A percentile compares a stretch with the other conserved stretches of the same genome.
Conservation (phyloP, 2,113 vertebrate species). For the Sardina pilchardus region DNA sequence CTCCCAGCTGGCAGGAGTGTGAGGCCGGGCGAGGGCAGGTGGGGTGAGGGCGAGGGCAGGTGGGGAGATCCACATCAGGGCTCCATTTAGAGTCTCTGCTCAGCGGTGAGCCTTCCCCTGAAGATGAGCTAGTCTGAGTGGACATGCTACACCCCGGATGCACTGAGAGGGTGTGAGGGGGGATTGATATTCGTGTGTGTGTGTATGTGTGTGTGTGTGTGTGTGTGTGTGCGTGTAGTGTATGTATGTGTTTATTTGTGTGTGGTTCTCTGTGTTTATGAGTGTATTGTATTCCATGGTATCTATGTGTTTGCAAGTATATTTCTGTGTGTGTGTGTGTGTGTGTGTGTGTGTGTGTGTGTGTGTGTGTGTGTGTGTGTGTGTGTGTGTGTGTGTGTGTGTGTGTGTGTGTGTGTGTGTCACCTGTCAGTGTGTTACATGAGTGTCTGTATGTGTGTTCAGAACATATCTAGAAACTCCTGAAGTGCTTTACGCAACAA, state of each 20-base stretch:
- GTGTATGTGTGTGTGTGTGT: not conserved
- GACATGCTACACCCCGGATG: constrained; percentile 6
- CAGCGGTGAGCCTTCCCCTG: not conserved
- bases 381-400: not conserved
- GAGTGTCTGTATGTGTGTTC: not conserved
- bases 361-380: not conserved
- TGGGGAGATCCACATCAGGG: not conserved
- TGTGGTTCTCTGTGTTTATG: too few species aligned
- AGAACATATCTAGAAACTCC: not conserved
- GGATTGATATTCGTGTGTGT: not conserved
- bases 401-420: not conserved
- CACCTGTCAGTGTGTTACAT: not conserved
- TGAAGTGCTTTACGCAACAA: not conserved
- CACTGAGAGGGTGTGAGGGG: not conserved
- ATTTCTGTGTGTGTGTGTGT: not conserved
- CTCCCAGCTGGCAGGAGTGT: not conserved
- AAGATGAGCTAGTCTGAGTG: not conserved
- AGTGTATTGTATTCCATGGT: too few species aligned
- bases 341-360: not conserved
- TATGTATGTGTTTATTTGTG: too few species aligned
- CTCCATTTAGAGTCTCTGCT: not conserved
- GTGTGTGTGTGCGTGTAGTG: not conserved
- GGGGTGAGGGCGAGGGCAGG: not conserved
- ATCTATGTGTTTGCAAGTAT: too few species aligned
- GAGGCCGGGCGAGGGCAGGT: not conserved